Base-by-base conservation (phyloP, 2,888 invertebrate genomes). In the Aromia moschata region DNA sequence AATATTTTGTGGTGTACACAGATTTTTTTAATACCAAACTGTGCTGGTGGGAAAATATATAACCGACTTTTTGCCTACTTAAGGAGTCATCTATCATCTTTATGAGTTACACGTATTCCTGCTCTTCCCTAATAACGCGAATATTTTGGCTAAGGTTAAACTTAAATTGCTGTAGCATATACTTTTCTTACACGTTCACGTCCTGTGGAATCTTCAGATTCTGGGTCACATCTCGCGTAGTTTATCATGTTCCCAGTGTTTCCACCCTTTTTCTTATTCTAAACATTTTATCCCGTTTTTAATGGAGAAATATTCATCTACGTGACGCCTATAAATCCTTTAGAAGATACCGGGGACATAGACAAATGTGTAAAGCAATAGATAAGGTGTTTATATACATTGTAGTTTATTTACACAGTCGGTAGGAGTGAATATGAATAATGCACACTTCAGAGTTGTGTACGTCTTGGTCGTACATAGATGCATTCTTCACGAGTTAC, bases 371-470 rank as follows among this genome's bases (percentile, higher is more conserved):
- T 43, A 20, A 43, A 20, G 51, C 40, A 30, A 38, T 30, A 51
- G 38, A 38, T 30, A 40, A 46, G 30, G 40, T 52, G 41, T 52
- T 52, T 40, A 52, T 30, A 30, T 40, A 52, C 52, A 52, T 40
- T 41, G 52, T 52, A 30, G 41, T 41, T 52, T 52, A 52, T 52
- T 52, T 52, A 37, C n/a, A n/a, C 25, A 25, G 25, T 18, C 14
- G 18, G 38, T 30, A 41, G 20, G 41, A 30, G 52, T 31, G 30
- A 31, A 31, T 31, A 41, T 52, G 52, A 52, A 52, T 52, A 41
- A 52, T 52, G 52, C 41, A 52, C 52, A 30, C 31, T 41, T 41
- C 49, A 25, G 49, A 25, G 25, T 11, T 15, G 25, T 16, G 38
- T 25, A 15, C 38, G 37, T 37, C 49, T 38, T 40, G 18, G 49